Conservation (phyloP, 1,140 invertebrate genomes). For the Ptiloglossa arizonensis region DNA sequence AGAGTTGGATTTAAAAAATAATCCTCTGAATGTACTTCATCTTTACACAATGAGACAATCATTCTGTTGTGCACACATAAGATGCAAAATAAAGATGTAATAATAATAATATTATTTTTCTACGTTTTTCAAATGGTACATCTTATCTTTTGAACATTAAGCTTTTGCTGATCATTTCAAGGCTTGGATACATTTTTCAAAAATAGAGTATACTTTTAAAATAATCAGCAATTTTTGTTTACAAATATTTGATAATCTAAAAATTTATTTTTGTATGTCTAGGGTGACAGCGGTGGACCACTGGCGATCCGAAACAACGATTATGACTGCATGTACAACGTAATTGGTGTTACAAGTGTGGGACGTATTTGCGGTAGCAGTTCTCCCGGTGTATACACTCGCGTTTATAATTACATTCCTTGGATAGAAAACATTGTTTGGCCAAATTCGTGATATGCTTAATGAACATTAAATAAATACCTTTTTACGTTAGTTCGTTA, state of each 20-base stretch:
- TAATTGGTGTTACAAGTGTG: slow-evolving; percentile 82
- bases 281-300: slow-evolving; percentile 83
- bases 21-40: too few species aligned
- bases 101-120: too few species aligned
- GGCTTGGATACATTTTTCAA: too few species aligned
- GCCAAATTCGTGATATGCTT: slow-evolving; percentile 32
- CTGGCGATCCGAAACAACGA: slow-evolving; percentile 68
- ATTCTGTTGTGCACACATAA: too few species aligned
- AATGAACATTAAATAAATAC: slow-evolving; percentile 12
- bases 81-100: too few species aligned
- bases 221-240: background rate
- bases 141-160: too few species aligned
- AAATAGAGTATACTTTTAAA: too few species aligned
- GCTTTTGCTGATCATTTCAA: too few species aligned
- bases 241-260: too few species aligned
- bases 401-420: slow-evolving; percentile 81
- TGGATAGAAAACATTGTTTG: slow-evolving; percentile 82
- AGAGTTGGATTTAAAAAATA: too few species aligned
- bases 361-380: slow-evolving; percentile 78
- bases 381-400: slow-evolving; percentile 83
- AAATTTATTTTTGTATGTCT: slow-evolving; percentile 35
- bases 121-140: too few species aligned
- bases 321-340: slow-evolving; percentile 80
- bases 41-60: too few species aligned
- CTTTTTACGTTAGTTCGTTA: background rate